Percentiles rank a stretch among this genome's conserved stretches.
These are phyloP conservation scores for Cecidostiba fungosa DNA, from an alignment of 2,888 invertebrate genomes.

Conservation along the genomic window DNA sequence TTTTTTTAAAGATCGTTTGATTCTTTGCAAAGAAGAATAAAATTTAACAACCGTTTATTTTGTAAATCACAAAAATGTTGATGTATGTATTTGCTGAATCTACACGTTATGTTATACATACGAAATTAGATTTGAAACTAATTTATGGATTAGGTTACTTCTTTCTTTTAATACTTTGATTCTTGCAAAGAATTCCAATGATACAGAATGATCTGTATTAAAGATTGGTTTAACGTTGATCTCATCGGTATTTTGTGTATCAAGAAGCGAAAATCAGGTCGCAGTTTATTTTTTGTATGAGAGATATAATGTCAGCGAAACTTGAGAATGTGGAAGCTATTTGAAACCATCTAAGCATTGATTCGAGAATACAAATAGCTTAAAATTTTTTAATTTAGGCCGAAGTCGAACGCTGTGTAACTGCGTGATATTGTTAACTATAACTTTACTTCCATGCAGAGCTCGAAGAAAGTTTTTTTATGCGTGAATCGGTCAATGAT, in stretches of 20 bases:
- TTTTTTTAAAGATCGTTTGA: constrained; percentile 55
- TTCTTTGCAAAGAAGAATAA: constrained; percentile 16
- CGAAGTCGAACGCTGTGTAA: constrained; percentile 10
- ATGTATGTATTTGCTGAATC: neutral
- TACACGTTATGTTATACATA: neutral
- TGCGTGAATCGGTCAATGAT: constrained; percentile 27
- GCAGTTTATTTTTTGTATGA: constrained; percentile 14
- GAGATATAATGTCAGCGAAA: neutral
- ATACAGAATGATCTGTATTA: constrained; percentile 14
- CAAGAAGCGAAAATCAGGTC: neutral
- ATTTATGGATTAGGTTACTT: too few relatives aligned
- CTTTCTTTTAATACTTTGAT: neutral
- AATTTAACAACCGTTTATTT: neutral
- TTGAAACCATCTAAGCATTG: neutral
- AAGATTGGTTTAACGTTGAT: constrained; percentile 57
- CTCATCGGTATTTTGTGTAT: constrained; percentile 37
- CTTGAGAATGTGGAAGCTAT: neutral
- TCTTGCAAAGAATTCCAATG: neutral
- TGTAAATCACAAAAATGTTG: neutral
- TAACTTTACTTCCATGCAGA: constrained; percentile 1
- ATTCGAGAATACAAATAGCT: neutral
- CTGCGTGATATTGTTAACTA: constrained; percentile 33
- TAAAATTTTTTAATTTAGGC: neutral
- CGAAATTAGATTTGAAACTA: neutral
- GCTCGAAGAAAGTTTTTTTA: constrained; percentile 8